Evolutionary conservation across 2,888 invertebrate genomes (phyloP).

Genomic region (Terebella lapidaria): DNA sequence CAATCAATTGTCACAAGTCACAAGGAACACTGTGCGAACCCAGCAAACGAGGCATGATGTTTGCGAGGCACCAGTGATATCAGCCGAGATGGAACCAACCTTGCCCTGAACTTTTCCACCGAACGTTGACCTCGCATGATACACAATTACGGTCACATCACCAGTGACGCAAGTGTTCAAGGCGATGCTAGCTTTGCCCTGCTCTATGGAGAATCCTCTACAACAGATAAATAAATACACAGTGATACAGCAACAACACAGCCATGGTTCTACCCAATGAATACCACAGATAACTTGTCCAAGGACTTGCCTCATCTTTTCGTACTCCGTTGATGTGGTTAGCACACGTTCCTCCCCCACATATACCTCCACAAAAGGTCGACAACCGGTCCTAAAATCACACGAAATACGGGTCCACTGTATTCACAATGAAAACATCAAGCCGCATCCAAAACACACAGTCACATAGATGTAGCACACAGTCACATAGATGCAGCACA

Average conservation of each 20-base stretch:
- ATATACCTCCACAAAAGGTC: slow-evolving; percentile 79
- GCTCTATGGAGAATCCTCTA: slow-evolving; percentile 13
- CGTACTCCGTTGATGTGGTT: slow-evolving; percentile 83
- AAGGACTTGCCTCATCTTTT: slow-evolving; percentile 71
- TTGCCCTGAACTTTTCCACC: slow-evolving; percentile 62
- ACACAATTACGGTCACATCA: slow-evolving; percentile 76
- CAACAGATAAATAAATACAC: neutral
- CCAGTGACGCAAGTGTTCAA: slow-evolving; percentile 75
- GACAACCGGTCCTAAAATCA: neutral
- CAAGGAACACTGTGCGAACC: too few species aligned
- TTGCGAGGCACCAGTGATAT: too few species aligned
- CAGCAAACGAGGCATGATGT: too few species aligned
- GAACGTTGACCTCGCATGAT: slow-evolving; percentile 75
- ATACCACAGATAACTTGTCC: too few species aligned
- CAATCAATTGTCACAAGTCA: too few species aligned
- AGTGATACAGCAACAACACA: too few species aligned
- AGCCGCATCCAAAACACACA: neutral
- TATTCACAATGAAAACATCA: neutral
- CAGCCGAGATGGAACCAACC: too few species aligned
- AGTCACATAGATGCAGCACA: neutral
- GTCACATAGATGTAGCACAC: neutral
- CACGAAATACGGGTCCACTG: too few species aligned
- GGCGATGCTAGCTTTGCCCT: slow-evolving; percentile 58
- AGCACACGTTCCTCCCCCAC: slow-evolving; percentile 72
- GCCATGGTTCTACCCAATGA: too few species aligned